phyloP scores from a whole-genome alignment of 2,797 vertebrate genomes.

The Hirundo rustica region DNA sequence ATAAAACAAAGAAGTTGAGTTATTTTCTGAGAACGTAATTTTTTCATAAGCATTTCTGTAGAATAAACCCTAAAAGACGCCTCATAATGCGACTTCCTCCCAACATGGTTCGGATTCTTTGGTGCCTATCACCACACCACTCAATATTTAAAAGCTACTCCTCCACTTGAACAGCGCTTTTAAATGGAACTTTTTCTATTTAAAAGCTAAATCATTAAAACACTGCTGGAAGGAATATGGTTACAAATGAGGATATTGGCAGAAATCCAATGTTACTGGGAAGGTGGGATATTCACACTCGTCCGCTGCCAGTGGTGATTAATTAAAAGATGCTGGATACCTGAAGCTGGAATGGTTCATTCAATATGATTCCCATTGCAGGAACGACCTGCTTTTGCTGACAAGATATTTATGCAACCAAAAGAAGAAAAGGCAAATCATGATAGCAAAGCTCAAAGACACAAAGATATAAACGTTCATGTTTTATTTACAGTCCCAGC shows the following conservation, averaged over 20 bases:
- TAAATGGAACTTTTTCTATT: neutral
- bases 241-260: conserved; percentile 61
- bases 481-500: conserved; percentile 39
- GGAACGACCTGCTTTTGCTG: conserved; percentile 8
- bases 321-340: conserved; percentile 43
- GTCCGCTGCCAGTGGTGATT: conserved; percentile 26
- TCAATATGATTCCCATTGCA: conserved; percentile 15
- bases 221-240: conserved; percentile 50
- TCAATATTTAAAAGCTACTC: neutral
- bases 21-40: conserved; percentile 27
- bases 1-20: conserved; percentile 5
- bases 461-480: conserved; percentile 15
- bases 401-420: neutral
- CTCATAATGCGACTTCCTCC: neutral
- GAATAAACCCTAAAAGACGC: neutral
- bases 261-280: conserved; percentile 41
- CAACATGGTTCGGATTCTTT: neutral
- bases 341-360: neutral
- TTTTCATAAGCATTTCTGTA: conserved; percentile 6
- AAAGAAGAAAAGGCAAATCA: neutral
- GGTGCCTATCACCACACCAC: neutral
- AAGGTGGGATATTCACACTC: conserved; percentile 24
- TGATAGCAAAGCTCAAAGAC: conserved; percentile 2
- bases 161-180: neutral
- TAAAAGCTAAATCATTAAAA: conserved; percentile 66